Percentiles rank a stretch among this genome's conserved stretches.
These are phyloP conservation scores for Psephotus haematonotus DNA, from an alignment of 2,113 vertebrate species.

Conservation along the genomic window DNA sequence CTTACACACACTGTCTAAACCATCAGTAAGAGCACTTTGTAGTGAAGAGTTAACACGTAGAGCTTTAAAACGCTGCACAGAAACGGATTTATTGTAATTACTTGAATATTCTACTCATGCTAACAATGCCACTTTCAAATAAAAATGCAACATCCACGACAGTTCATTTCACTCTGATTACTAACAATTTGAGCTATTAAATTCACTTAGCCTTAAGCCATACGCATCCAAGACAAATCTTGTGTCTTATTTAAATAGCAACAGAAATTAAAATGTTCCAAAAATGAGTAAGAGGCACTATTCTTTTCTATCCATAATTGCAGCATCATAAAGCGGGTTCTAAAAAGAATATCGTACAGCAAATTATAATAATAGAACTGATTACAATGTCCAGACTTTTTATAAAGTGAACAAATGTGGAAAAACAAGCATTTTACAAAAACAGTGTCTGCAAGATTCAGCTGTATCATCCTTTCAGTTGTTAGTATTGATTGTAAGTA, in stretches of 20 bases:
- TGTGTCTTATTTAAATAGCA: conserved; percentile 31
- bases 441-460: neutral
- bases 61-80: conserved; percentile 21
- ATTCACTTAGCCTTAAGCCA: conserved; percentile 23
- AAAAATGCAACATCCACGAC: conserved; percentile 24
- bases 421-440: neutral
- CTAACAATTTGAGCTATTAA: conserved; percentile 37
- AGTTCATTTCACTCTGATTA: conserved; percentile 38
- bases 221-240: conserved; percentile 3
- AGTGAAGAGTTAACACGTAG: neutral
- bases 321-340: conserved; percentile 9
- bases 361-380: neutral
- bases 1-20: neutral
- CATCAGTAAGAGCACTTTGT: neutral
- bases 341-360: neutral
- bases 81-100: conserved; percentile 1
- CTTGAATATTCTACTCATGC: neutral
- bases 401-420: neutral
- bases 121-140: conserved; percentile 42
- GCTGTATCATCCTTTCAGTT: neutral
- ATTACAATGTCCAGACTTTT: neutral
- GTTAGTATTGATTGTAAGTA: neutral
- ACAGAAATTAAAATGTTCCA: conserved; percentile 27
- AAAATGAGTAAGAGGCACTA: neutral
- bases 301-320: neutral